Evolutionary conservation across 2,113 vertebrate species (phyloP).

Genomic region (Saccopteryx leptura): DNA sequence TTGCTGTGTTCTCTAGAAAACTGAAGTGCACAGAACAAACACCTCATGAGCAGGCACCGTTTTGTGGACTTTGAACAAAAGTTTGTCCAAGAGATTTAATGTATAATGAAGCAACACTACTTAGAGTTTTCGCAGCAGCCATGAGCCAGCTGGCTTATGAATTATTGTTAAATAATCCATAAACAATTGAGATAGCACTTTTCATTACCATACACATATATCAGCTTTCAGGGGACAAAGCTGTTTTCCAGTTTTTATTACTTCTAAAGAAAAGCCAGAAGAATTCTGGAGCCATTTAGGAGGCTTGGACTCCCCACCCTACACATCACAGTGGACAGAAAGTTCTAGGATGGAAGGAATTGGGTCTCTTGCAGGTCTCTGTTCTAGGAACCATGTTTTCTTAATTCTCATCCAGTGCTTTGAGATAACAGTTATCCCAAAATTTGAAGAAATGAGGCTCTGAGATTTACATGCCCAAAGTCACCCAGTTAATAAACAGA

Average conservation of each 20-base stretch:
- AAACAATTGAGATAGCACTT: constrained; percentile 3
- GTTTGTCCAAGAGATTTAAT: neutral
- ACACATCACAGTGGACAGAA: neutral
- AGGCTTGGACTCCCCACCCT: neutral
- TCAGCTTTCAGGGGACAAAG: constrained; percentile 8
- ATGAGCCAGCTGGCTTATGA: constrained; percentile 15
- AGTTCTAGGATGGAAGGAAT: neutral
- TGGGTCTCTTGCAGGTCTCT: neutral
- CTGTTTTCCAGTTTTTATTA: constrained; percentile 41
- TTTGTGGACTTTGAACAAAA: neutral
- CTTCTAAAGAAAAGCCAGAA: constrained; percentile 43
- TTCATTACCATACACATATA: neutral
- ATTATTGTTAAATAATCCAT: constrained; percentile 28
- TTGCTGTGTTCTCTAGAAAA: constrained; percentile 23
- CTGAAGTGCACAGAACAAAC: neutral
- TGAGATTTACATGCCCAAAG: neutral
- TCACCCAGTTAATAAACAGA: neutral
- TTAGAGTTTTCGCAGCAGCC: neutral
- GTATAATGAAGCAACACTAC: neutral
- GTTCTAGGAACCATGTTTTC: neutral
- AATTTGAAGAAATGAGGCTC: neutral
- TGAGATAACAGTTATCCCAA: neutral
- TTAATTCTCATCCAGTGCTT: neutral
- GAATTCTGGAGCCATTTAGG: neutral
- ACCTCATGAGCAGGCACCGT: neutral